Percentiles rank a stretch among this genome's conserved stretches.
Evolutionary conservation across 1,140 invertebrate species (phyloP).

Genomic region (Heliconius himera): DNA sequence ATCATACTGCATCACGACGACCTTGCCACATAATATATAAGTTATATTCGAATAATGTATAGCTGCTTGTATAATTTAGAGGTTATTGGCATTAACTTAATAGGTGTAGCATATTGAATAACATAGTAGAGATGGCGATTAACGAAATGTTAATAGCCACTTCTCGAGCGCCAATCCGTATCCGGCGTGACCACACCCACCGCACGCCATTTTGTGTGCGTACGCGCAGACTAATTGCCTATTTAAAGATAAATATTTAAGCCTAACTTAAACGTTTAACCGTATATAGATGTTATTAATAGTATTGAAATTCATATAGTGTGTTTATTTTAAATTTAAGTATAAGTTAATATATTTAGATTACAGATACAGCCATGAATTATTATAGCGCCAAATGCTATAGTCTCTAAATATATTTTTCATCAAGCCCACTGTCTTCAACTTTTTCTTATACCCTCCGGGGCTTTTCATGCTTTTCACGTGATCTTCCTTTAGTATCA

Average conservation of each 20-base stretch:
- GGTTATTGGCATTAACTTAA: not conserved
- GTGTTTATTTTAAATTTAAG: not conserved
- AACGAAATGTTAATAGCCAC: constrained; percentile 58
- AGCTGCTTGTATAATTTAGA: not conserved
- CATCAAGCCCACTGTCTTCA: too few relatives aligned
- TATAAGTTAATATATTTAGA: not conserved
- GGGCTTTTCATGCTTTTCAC: too few relatives aligned
- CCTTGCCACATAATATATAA: not conserved
- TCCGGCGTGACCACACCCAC: constrained; percentile 56
- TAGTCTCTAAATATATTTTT: too few relatives aligned
- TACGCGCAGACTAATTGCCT: constrained; percentile 59
- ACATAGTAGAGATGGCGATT: constrained; percentile 9
- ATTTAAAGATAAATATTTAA: constrained; percentile 40
- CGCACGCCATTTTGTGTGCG: constrained; percentile 64
- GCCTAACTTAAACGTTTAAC: not conserved
- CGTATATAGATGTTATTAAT: not conserved
- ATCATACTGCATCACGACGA: too few relatives aligned
- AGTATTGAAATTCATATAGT: not conserved
- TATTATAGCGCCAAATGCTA: too few relatives aligned
- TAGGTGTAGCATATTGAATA: constrained; percentile 7
- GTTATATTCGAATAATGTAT: not conserved
- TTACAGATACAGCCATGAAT: not conserved
- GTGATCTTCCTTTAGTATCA: too few relatives aligned
- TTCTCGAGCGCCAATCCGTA: constrained; percentile 56
- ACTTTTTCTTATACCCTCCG: too few relatives aligned